These are phyloP conservation scores for Caprella mutica DNA, from an alignment of 2,888 invertebrate genomes.

Conservation along the genomic window DNA sequence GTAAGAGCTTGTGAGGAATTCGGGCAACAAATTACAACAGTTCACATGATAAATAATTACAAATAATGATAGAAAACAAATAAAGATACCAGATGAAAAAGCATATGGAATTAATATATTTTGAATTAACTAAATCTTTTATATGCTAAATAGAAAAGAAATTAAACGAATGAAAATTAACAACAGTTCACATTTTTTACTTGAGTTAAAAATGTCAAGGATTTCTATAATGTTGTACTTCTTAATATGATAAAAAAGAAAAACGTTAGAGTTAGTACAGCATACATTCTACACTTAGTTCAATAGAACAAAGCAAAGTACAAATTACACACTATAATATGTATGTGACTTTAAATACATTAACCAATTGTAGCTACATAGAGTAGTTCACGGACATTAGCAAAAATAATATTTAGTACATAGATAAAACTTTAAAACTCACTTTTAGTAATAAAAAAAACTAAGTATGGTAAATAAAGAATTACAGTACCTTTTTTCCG, in stretches of 20 bases:
- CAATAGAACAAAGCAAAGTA: too few species aligned
- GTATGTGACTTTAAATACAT: background rate
- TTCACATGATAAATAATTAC: background rate
- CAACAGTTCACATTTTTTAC: background rate
- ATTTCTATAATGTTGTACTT: background rate
- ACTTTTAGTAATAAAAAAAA: background rate
- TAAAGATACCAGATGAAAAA: background rate
- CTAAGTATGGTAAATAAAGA: background rate
- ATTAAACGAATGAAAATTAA: background rate
- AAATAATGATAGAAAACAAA: background rate
- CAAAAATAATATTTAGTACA: background rate
- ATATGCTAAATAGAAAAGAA: background rate
- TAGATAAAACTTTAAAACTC: background rate
- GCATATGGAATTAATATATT: background rate
- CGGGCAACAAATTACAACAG: background rate
- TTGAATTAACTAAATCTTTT: background rate
- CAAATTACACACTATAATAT: background rate
- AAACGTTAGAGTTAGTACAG: too few species aligned
- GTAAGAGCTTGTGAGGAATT: background rate
- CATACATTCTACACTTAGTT: too few species aligned
- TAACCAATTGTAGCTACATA: too few species aligned
- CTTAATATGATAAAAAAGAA: background rate
- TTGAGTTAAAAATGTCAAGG: background rate
- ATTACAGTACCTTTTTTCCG: background rate
- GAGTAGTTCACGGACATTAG: background rate